Percentiles rank a stretch among this genome's conserved stretches.
These are phyloP conservation scores for Lasioglossum marginatum DNA, from an alignment of 2,888 invertebrate species.

Conservation along the genomic window DNA sequence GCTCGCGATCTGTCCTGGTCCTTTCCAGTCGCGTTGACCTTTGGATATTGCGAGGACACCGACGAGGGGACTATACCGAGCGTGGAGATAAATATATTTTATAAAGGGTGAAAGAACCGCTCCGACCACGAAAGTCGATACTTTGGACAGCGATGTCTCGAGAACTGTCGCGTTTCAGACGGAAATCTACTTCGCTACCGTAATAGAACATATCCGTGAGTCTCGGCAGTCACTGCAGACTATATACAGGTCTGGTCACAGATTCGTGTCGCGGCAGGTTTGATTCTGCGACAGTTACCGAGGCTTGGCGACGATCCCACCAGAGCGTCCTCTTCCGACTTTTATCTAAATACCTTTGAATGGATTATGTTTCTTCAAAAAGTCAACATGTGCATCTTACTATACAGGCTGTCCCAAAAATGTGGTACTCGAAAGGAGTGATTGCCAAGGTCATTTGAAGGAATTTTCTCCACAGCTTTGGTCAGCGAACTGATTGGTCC, in stretches of 20 bases:
- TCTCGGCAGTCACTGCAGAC: neutral
- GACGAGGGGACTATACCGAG: neutral
- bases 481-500: too few species aligned
- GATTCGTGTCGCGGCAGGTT: neutral
- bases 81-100: neutral
- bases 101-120: neutral
- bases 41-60: neutral
- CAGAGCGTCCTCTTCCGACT: too few species aligned
- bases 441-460: too few species aligned
- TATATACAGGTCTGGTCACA: neutral
- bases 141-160: neutral
- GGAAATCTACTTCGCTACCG: neutral
- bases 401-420: too few species aligned
- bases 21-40: neutral
- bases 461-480: too few species aligned
- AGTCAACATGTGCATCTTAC: too few species aligned
- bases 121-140: neutral
- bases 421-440: too few species aligned
- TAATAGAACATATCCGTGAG: neutral
- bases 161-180: neutral
- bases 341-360: too few species aligned
- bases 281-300: neutral
- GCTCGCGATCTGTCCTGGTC: neutral
- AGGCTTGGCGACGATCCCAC: too few species aligned
- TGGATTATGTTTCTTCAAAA: too few species aligned